A percentile compares a stretch with the other conserved stretches of the same genome.
Conservation (phyloP, 1,140 invertebrate species). For the Batillaria attramentaria region DNA sequence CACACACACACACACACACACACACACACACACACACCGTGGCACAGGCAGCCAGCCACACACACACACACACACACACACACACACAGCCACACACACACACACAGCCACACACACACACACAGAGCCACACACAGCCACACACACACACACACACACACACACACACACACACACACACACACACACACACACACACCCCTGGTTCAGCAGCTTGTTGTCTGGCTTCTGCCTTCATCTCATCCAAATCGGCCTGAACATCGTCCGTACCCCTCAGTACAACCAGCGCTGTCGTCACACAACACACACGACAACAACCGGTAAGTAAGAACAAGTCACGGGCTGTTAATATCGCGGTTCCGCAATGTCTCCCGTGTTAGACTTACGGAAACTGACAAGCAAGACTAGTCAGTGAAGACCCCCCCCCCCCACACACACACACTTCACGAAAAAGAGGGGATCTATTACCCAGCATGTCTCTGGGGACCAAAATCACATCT, state of each 20-base stretch:
- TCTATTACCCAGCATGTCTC: too few relatives aligned
- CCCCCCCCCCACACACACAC: too few relatives aligned
- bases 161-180: conserved; percentile 7
- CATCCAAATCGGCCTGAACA: conserved; percentile 89
- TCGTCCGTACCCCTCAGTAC: conserved; percentile 80
- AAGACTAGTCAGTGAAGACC: too few relatives aligned
- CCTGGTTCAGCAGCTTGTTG: conserved; percentile 58
- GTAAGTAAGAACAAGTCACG: too few relatives aligned
- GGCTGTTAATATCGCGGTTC: too few relatives aligned
- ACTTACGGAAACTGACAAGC: too few relatives aligned
- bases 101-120: background rate
- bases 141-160: conserved; percentile 13
- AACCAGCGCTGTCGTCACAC: conserved; percentile 50
- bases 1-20: too few relatives aligned
- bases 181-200: conserved; percentile 29
- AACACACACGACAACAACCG: background rate
- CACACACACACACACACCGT: too few relatives aligned
- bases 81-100: conserved; percentile 3
- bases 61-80: conserved; percentile 18
- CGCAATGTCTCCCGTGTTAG: too few relatives aligned
- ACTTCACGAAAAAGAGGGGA: too few relatives aligned
- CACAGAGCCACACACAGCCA: background rate
- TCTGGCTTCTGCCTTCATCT: conserved; percentile 87
- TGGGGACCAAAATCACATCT: too few relatives aligned
- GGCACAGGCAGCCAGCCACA: too few relatives aligned